Evolutionary conservation across 2,113 vertebrate genomes (phyloP).

Genomic region (Menidia beryllina): DNA sequence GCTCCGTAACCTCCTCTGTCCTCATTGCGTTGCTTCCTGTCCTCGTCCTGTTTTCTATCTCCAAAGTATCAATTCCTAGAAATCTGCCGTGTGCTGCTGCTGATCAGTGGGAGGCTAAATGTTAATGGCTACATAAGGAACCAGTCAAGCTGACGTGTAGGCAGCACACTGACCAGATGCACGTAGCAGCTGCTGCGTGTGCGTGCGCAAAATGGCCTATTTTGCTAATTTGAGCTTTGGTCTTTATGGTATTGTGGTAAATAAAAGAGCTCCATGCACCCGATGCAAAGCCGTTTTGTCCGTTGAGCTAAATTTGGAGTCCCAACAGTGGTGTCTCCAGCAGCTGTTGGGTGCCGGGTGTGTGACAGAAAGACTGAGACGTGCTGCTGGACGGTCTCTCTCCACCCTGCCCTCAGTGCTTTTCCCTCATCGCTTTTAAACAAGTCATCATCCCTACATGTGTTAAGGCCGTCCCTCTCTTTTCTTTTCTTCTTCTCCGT

Average conservation of each 20-base stretch:
- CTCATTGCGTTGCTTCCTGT: constrained; percentile 12
- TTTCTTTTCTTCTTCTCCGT: background rate
- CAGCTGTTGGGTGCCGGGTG: constrained; percentile 63
- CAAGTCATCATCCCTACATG: background rate
- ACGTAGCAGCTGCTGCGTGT: constrained; percentile 20
- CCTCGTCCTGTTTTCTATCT: constrained; percentile 17
- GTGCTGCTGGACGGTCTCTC: constrained; percentile 17
- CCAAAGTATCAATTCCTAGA: constrained; percentile 51
- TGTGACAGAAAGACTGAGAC: constrained; percentile 15
- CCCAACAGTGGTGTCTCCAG: constrained; percentile 55
- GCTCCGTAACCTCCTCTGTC: background rate
- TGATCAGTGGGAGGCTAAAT: constrained; percentile 40
- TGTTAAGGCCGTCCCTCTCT: no score
- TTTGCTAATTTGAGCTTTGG: background rate
- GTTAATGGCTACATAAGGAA: constrained; percentile 40
- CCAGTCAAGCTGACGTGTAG: constrained; percentile 46
- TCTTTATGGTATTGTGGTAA: background rate
- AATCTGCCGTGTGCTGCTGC: constrained; percentile 34
- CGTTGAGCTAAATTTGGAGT: constrained; percentile 68
- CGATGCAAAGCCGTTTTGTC: background rate
- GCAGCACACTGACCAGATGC: constrained; percentile 30
- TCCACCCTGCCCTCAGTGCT: background rate
- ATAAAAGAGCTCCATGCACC: background rate
- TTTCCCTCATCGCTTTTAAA: constrained; percentile 1
- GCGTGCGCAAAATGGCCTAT: no score